Percentiles rank a stretch among this genome's conserved stretches.
Conservation (phyloP, 2,888 invertebrate species). For the Cerastis rubricosa region DNA sequence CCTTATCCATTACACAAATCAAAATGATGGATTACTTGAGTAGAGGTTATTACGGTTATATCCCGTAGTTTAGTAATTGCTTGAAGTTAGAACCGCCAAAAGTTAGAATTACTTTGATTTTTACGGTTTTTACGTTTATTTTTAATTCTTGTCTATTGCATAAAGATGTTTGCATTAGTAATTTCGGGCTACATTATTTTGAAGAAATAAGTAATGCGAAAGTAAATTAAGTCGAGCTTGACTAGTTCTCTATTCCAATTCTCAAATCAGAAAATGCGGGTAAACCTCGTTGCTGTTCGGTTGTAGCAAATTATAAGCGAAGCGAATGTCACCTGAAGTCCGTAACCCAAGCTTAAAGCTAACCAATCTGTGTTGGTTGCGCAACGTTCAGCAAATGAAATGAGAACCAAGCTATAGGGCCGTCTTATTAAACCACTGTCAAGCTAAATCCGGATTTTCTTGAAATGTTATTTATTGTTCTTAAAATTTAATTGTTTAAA, state of each 20-base stretch:
- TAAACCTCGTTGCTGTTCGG: constrained; percentile 14
- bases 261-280: background rate
- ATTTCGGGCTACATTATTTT: background rate
- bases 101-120: too few relatives aligned
- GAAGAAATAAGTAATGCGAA: background rate
- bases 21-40: too few relatives aligned
- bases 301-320: constrained; percentile 47
- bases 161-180: too few relatives aligned
- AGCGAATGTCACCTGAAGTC: constrained; percentile 27
- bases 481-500: background rate
- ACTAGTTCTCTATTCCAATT: background rate
- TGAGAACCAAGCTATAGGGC: constrained; percentile 31
- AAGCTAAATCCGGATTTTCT: background rate
- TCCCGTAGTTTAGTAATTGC: too few relatives aligned
- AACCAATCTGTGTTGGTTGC: constrained; percentile 6
- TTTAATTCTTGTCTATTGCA: too few relatives aligned
- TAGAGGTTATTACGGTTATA: too few relatives aligned
- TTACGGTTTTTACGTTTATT: too few relatives aligned
- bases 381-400: constrained; percentile 28
- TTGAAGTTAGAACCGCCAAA: too few relatives aligned
- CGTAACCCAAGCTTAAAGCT: constrained; percentile 23
- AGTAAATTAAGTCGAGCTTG: background rate
- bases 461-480: background rate
- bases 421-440: constrained; percentile 22
- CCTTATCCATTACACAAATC: too few relatives aligned